Evolutionary conservation across 2,888 invertebrate genomes (phyloP), one percentile per base, ranked within the genome.

Genomic region (Maniola hyperantus): DNA sequence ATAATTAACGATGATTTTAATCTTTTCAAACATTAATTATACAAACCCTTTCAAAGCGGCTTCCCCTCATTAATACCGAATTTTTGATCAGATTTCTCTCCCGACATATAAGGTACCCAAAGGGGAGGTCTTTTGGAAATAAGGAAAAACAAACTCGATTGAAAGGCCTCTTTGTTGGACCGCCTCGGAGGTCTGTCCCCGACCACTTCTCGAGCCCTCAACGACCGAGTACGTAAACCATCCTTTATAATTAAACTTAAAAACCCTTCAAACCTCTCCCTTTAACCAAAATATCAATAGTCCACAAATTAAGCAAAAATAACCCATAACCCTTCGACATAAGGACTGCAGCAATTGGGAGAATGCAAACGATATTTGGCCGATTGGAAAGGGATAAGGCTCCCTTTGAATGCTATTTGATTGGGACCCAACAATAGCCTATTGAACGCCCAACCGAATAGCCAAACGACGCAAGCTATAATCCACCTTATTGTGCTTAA

Each of bases 241-340:
- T 65, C 69, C 71, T 66, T 71, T 64, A 69, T 69, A 71, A 71
- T 71, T 71, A 71, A 69, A 67, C 70, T 70, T 51, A 66, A 68
- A 68, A 65, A 64, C 63, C 48, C 65, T 66, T 61, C 53, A 58
- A 42, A 68, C 46, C 48, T 26, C 18, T 50, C 61, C 20, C 10
- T 26, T 10, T 6, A 10, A 34, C 51, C 26, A 39, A n/a, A 5
- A 10, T 10, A 65, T 15, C 54, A 5, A 15, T 6, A 34, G 11
- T n/a, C 42, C 5, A 20, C 5, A 13, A 53, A 11, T n/a, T 44
- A 64, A 2, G 57, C 50, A n/a, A 70, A 60, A 39, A 13, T 61
- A n/a, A 53, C 20, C 34, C 48, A 10, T 68, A 61, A 33, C 5
- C 34, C 34, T 0, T 6, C 0, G 34, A 13, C 34, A 51, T 55